Evolutionary conservation across 2,797 vertebrate genomes (phyloP).

Genomic region (Sebastes kiyomatsui): DNA sequence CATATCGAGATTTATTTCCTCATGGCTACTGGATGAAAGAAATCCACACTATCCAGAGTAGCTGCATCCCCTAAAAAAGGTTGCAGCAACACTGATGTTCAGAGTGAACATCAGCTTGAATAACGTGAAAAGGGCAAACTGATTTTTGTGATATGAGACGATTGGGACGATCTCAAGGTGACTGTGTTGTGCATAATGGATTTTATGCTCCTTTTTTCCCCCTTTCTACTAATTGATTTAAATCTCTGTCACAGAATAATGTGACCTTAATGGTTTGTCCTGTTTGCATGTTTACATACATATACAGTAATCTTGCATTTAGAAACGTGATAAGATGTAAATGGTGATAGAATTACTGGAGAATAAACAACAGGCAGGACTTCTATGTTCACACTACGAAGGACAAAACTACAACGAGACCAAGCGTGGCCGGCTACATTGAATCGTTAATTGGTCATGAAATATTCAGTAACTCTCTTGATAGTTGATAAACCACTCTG

Average conservation of each 20-base stretch:
- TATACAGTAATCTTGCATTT: too few relatives aligned
- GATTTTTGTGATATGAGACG: constrained; percentile 42
- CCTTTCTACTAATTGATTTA: constrained; percentile 57
- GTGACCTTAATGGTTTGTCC: constrained; percentile 61
- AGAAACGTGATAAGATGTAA: too few relatives aligned
- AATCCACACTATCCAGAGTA: neutral
- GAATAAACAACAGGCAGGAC: too few relatives aligned
- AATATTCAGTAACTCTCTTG: too few relatives aligned
- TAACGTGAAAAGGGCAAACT: constrained; percentile 27
- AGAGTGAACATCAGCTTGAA: constrained; percentile 43
- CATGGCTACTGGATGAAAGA: constrained; percentile 16
- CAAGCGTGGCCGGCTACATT: too few relatives aligned
- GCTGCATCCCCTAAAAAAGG: neutral
- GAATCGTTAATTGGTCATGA: too few relatives aligned
- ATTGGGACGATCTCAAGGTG: constrained; percentile 58
- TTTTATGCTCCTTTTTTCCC: constrained; percentile 53
- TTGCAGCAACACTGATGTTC: neutral
- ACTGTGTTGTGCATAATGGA: constrained; percentile 56
- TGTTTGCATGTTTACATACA: constrained; percentile 39
- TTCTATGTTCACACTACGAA: too few relatives aligned
- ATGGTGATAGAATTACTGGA: too few relatives aligned
- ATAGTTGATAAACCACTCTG: neutral
- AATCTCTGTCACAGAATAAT: constrained; percentile 37
- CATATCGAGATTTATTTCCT: constrained; percentile 6
- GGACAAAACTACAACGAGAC: too few relatives aligned